phyloP scores from a whole-genome alignment of 2,888 invertebrate genomes.

The Diaperis boleti region DNA sequence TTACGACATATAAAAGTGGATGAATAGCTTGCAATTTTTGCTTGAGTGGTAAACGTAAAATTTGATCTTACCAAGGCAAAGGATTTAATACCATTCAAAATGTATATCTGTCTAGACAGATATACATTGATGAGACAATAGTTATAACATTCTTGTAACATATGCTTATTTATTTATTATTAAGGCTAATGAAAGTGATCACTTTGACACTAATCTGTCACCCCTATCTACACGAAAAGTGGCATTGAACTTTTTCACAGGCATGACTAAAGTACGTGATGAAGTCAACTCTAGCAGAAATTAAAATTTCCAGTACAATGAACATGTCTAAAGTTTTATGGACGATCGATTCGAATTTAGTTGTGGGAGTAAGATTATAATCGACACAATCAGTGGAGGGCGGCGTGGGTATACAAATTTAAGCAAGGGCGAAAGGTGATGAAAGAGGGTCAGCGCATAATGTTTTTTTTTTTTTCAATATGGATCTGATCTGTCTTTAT shows the following conservation, averaged over 20 bases:
- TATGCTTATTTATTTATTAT: no score
- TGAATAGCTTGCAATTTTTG: no score
- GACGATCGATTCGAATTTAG: slow-evolving; percentile 21
- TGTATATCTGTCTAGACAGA: no score
- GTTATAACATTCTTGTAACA: no score
- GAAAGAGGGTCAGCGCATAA: slow-evolving; percentile 1
- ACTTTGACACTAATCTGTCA: slow-evolving; percentile 16
- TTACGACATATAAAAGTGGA: slow-evolving; percentile 16
- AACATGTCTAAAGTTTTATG: slow-evolving; percentile 9
- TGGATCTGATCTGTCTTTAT: slow-evolving; percentile 24
- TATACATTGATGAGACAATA: no score
- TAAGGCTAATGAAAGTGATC: no score
- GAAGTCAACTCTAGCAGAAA: slow-evolving; percentile 20
- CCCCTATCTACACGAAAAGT: slow-evolving; percentile 31
- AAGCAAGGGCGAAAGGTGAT: background rate
- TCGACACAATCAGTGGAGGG: background rate
- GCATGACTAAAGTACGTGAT: slow-evolving; percentile 11
- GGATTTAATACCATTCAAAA: no score
- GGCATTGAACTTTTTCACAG: slow-evolving; percentile 27
- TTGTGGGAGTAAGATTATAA: slow-evolving; percentile 15
- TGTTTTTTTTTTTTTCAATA: slow-evolving; percentile 8
- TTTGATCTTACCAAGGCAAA: no score
- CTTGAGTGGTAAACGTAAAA: no score
- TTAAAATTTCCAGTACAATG: slow-evolving; percentile 20
- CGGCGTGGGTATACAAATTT: slow-evolving; percentile 9